Percentiles rank a stretch among this genome's conserved stretches.
These are phyloP conservation scores for Parotia lawesii DNA, from an alignment of 2,113 vertebrate species.

Conservation along the genomic window DNA sequence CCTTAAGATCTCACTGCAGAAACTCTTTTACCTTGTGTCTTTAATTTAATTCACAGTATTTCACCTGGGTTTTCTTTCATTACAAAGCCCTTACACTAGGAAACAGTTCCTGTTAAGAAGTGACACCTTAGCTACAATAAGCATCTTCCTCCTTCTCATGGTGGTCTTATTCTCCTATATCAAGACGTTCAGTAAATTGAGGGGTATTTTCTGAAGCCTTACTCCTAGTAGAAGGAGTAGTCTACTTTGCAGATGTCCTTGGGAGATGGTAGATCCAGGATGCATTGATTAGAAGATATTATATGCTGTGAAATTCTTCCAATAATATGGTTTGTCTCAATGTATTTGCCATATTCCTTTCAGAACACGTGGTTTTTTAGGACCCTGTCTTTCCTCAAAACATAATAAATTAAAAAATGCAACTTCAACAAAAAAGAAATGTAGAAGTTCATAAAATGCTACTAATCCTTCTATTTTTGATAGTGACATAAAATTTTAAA, in stretches of 20 bases:
- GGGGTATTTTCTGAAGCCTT: not conserved
- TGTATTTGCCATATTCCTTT: not conserved
- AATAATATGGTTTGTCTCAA: not conserved
- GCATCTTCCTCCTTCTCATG: not conserved
- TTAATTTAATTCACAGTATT: not conserved
- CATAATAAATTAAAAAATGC: not conserved
- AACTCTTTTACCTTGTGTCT: not conserved
- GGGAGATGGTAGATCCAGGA: fast-evolving
- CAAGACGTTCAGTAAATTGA: not conserved
- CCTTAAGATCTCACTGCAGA: not conserved
- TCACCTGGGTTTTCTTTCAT: not conserved
- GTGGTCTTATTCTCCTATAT: not conserved
- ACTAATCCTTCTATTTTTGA: not conserved
- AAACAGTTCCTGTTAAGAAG: not conserved
- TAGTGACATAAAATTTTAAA: not conserved
- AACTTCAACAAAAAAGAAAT: not conserved
- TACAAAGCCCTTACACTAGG: not conserved
- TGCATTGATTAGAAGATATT: not conserved
- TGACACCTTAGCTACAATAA: not conserved
- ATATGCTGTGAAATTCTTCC: not conserved
- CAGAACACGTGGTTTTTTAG: not conserved
- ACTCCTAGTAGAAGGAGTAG: not conserved
- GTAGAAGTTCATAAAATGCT: not conserved
- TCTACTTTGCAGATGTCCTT: not conserved
- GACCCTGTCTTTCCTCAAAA: not conserved